Base-by-base conservation (phyloP, 30 jellyfish, hydroid and myxozoan genomes). In the Hydractinia echinata region DNA sequence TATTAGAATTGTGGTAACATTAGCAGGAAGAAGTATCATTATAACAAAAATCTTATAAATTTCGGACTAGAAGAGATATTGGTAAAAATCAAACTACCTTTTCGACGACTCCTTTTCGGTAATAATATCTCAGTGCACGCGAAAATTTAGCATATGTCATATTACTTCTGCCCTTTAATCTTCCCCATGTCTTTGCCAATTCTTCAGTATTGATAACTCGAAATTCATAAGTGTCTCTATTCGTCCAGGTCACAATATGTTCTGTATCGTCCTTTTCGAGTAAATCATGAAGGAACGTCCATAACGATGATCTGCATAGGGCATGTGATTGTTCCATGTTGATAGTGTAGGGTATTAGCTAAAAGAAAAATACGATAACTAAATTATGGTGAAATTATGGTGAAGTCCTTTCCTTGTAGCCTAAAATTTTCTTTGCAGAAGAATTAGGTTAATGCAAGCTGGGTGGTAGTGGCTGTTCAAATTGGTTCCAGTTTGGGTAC, bases 61-160 rank as follows among this genome's bases (percentile, higher is more conserved):
- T 30, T 30, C 44, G 44, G 44, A 30, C 44, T 30, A 30, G 44
- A 30, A 0, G 2, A 2, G 44, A 30, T 30, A 30, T 30, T 30
- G 44, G 44, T 30, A 30, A 30, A 30, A 30, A 58, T 58, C 19
- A 58, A 58, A 8, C 39, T 83, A 83, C 91, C 91, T 83, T 83
- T 60, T 83, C 91, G 62, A 83, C 60, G 20, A 83, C 79, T 14
- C 79, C 82, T 74, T 83, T 83, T 39, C 91, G 87, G 61, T 83
- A 83, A 72, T 83, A 83, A 73, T 83, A 83, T 4, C 91, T 87
- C 56, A 83, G 73, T 4, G 77, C 91, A 15, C 91, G 19, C 39
- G 74, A 64, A 44, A 83, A 55, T 62, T 83, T 83, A 15, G 91
- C 86, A 48, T 83, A 83, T 1, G 91, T 83, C 91, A 83, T 83